Evolutionary conservation across 2,888 invertebrate species (phyloP).

Genomic region (Erebia palarica): DNA sequence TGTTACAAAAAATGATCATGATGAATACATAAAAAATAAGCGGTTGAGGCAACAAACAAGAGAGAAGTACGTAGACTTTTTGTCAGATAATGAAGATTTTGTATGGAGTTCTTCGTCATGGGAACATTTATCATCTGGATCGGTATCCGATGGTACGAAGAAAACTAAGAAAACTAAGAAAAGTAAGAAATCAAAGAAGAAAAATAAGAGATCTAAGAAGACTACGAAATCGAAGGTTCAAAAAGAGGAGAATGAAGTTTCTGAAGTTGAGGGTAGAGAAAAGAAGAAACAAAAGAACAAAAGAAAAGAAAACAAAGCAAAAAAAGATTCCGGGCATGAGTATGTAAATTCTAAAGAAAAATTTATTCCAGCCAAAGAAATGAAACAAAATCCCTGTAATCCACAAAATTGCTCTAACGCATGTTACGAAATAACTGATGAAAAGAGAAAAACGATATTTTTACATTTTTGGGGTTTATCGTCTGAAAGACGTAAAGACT

Average conservation of each 20-base stretch:
- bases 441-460: neutral
- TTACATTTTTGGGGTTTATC: slow-evolving; percentile 1
- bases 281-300: too few species aligned
- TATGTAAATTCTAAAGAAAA: too few species aligned
- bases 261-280: too few species aligned
- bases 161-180: slow-evolving; percentile 1
- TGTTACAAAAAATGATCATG: slow-evolving; percentile 1
- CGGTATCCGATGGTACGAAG: neutral
- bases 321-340: too few species aligned
- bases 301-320: too few species aligned
- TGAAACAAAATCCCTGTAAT: neutral
- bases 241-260: too few species aligned
- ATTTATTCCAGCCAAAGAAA: neutral
- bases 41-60: neutral
- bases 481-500: neutral
- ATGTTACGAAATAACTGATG: neutral
- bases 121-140: neutral
- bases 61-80: neutral
- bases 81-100: slow-evolving; percentile 3
- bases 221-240: too few species aligned
- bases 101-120: slow-evolving; percentile 6
- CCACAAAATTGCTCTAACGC: neutral
- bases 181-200: too few species aligned
- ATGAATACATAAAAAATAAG: slow-evolving; percentile 1
- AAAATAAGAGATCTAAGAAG: too few species aligned